phyloP scores from a whole-genome alignment of 64 coral and sea anemone genomes.

The Hydrozoanthus tunicans region DNA sequence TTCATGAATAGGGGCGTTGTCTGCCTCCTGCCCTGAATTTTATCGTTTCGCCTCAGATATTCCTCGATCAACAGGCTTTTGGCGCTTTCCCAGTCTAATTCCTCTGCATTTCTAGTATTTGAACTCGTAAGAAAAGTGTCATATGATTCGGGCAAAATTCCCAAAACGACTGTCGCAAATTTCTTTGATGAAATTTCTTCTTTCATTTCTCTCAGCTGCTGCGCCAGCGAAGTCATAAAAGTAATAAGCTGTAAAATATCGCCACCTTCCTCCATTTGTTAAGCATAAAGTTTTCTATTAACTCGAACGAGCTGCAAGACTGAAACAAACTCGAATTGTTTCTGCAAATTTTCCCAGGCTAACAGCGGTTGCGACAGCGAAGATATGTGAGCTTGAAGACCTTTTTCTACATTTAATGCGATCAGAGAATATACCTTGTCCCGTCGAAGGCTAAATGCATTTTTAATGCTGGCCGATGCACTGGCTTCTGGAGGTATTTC shows the following conservation, averaged over 20 bases:
- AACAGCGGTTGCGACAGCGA: background rate
- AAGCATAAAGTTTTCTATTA: background rate
- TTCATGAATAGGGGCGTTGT: constrained; percentile 13
- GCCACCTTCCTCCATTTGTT: constrained; percentile 43
- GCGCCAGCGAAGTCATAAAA: constrained; percentile 26
- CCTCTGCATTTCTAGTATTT: background rate
- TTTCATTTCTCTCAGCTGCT: constrained; percentile 22
- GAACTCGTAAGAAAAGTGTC: background rate
- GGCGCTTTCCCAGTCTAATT: background rate
- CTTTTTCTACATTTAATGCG: constrained; percentile 8
- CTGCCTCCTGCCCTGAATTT: background rate
- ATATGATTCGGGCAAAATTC: background rate
- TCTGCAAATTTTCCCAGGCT: constrained; percentile 16
- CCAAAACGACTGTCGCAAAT: background rate
- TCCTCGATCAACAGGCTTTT: background rate
- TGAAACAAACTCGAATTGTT: constrained; percentile 25
- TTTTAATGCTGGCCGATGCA: background rate
- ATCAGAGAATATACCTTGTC: constrained; percentile 9
- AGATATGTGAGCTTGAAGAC: constrained; percentile 26
- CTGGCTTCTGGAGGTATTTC: background rate
- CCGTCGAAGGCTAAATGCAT: constrained; percentile 8
- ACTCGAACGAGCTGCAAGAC: constrained; percentile 15
- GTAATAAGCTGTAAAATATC: constrained; percentile 35
- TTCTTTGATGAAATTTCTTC: background rate
- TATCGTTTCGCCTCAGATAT: background rate